Percentiles rank a stretch among this genome's conserved stretches.
phyloP scores from a whole-genome alignment of 2,797 vertebrate genomes.

The Calcarius lapponicus region DNA sequence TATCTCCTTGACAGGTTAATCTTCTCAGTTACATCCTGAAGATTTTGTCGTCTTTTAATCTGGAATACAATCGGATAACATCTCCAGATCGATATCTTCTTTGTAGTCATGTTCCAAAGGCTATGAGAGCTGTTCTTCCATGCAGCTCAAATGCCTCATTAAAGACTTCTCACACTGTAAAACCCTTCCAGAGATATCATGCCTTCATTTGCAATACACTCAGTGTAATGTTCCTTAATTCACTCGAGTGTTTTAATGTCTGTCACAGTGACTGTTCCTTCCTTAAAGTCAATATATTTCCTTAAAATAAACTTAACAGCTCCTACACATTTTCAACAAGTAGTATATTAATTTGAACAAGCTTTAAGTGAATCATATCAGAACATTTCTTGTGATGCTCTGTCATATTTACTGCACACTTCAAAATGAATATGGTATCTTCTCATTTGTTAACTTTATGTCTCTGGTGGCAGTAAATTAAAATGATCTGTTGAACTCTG shows the following conservation, averaged over 20 bases:
- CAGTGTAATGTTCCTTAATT: constrained; percentile 42
- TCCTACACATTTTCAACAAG: constrained; percentile 54
- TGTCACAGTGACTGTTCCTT: constrained; percentile 44
- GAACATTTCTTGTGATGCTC: constrained; percentile 44
- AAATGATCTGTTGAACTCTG: constrained; percentile 71
- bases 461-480: constrained; percentile 41
- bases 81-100: constrained; percentile 51
- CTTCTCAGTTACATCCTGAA: constrained; percentile 40
- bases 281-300: constrained; percentile 51
- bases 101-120: constrained; percentile 43
- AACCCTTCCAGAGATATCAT: constrained; percentile 53
- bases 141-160: constrained; percentile 61
- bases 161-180: constrained; percentile 62
- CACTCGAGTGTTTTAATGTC: constrained; percentile 54
- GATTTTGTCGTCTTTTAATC: constrained; percentile 64
- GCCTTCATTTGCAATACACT: constrained; percentile 40
- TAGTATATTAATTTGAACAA: constrained; percentile 57
- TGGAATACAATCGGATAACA: constrained; percentile 56
- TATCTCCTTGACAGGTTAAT: constrained; percentile 50
- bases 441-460: constrained; percentile 53
- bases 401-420: constrained; percentile 62
- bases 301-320: constrained; percentile 57
- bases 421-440: constrained; percentile 2
- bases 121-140: constrained; percentile 22
- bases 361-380: constrained; percentile 49